These are phyloP conservation scores for Felis chaus DNA, from an alignment of 2,113 vertebrate genomes.

Conservation along the genomic window DNA sequence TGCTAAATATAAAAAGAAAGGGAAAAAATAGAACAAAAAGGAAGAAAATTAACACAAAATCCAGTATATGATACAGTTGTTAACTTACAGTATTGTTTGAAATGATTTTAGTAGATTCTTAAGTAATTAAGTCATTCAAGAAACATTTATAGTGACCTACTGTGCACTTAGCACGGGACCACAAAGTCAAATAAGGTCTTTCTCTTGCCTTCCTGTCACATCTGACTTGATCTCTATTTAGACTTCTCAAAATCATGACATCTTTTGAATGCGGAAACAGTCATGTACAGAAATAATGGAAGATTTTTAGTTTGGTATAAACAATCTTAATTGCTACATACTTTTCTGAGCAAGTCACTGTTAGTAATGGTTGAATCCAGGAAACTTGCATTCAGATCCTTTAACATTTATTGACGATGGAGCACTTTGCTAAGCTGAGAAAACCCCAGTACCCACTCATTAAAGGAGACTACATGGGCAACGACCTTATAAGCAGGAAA, in stretches of 20 bases:
- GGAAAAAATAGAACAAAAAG: not conserved
- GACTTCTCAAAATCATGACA: not conserved
- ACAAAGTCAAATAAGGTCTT: not conserved
- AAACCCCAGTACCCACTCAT: not conserved
- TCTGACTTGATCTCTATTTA: not conserved
- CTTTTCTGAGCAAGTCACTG: not conserved
- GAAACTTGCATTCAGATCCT: not conserved
- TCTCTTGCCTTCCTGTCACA: not conserved
- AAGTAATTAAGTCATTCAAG: not conserved
- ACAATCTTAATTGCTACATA: not conserved
- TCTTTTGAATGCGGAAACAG: not conserved
- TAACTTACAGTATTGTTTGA: not conserved
- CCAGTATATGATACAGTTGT: not conserved
- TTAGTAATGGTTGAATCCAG: not conserved
- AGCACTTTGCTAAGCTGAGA: not conserved
- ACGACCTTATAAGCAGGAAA: not conserved
- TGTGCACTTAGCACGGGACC: not conserved
- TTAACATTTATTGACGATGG: not conserved
- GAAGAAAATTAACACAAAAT: not conserved
- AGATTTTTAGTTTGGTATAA: not conserved
- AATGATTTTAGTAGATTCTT: not conserved
- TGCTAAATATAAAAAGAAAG: not conserved
- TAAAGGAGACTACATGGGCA: not conserved
- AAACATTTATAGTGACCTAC: not conserved
- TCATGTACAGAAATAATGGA: not conserved